Evolutionary conservation across 2,113 vertebrate genomes (phyloP), one percentile per base, ranked within the genome.

Genomic region (Acrocephalus arundinaceus): DNA sequence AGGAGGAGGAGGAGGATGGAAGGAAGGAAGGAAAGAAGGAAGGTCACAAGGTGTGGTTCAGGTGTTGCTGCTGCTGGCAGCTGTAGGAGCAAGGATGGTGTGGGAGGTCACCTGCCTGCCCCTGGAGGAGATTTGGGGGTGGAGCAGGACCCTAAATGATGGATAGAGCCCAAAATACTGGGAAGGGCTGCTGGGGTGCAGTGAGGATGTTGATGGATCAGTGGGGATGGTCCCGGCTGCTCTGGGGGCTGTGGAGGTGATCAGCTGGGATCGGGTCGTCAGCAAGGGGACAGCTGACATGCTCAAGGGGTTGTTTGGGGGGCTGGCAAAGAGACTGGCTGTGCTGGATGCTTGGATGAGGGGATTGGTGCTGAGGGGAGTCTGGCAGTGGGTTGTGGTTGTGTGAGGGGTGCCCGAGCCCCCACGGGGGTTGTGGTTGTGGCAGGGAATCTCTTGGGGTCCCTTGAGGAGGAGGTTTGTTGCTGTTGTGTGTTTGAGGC

Each of bases 141-240:
- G 31, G 27, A 79, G 45, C 28, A 10, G 51, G 41, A 24, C 62
- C 62, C 51, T 4, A 4, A 85, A 2, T 11, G 57, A 20, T 30
- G 25, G 41, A 8, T 25, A 1, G 6, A 45, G 15, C 21, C 49
- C 16, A 0, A 55, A 45, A 33, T 20, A 0, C 0, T 17, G 5
- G 30, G 43, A 5, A 24, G 72, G 46, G 62, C 37, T 52, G 55
- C 15, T 0, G 18, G 48, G 35, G 7, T 1, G 7, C 3, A 2
- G 14, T 12, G 72, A 65, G 86, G 51, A 24, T 51, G 83, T 18
- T 3, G 59, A 49, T 41, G 72, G 87, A 21, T 24, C 7, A 7
- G 2, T 17, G 87, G 46, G 16, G 41, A 3, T 1, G 24, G 35
- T 41, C 15, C 22, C 4, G 0, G 28, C 77, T 0, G 2, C 84